phyloP scores from a whole-genome alignment of 30 jellyfish, hydroid and myxozoan genomes.

The Rhopilema esculentum region DNA sequence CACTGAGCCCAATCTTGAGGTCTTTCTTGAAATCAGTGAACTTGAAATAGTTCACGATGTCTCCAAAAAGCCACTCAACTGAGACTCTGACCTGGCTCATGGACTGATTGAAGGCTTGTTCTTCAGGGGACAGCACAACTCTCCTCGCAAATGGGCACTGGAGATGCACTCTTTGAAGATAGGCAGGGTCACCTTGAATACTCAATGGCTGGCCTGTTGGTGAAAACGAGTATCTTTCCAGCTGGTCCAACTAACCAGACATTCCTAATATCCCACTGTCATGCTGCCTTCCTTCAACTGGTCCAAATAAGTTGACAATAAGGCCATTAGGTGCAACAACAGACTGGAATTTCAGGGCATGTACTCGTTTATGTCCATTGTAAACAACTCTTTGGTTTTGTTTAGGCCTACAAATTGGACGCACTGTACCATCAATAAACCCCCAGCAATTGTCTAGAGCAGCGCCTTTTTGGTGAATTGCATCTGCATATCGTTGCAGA shows the following conservation, averaged over 20 bases:
- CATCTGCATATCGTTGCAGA: slow-evolving; percentile 9
- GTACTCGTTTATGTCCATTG: too few species aligned
- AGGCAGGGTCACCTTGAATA: slow-evolving; percentile 68
- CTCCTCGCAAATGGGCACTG: too few species aligned
- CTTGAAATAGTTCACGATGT: slow-evolving; percentile 30
- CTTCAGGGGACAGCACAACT: too few species aligned
- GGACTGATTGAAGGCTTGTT: too few species aligned
- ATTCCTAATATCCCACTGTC: too few species aligned
- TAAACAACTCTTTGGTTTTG: neutral
- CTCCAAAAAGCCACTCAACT: slow-evolving; percentile 67
- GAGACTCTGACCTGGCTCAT: slow-evolving; percentile 32
- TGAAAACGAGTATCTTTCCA: neutral
- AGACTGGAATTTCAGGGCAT: slow-evolving; percentile 14
- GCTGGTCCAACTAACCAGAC: neutral
- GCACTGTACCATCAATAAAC: slow-evolving; percentile 9
- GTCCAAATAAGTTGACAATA: neutral
- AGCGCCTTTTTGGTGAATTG: slow-evolving; percentile 1
- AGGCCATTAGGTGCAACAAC: slow-evolving; percentile 9
- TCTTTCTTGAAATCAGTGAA: slow-evolving; percentile 34
- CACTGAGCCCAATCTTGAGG: too few species aligned
- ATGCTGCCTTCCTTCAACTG: slow-evolving; percentile 15
- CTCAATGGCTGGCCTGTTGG: slow-evolving; percentile 27
- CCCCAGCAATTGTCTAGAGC: slow-evolving; percentile 10
- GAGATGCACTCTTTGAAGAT: slow-evolving; percentile 33
- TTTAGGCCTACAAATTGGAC: slow-evolving; percentile 9